phyloP scores from a whole-genome alignment of 2,888 invertebrate genomes.

The Auanema sp. region DNA sequence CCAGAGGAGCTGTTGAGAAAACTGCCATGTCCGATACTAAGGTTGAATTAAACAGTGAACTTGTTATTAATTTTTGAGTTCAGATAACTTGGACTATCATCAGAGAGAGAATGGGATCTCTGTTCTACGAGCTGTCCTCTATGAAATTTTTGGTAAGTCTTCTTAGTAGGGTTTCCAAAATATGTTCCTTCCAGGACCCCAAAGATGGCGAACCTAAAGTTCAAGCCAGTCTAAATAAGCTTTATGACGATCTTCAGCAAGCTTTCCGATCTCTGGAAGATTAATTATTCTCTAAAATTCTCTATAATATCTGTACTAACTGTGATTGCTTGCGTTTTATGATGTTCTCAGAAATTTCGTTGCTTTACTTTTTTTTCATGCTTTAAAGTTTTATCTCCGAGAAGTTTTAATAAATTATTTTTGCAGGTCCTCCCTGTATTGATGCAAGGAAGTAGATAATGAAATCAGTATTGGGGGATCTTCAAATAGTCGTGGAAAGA shows the following conservation, averaged over 20 bases:
- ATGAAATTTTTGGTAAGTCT: constrained; percentile 95
- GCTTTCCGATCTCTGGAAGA: constrained; percentile 79
- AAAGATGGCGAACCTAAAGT: constrained; percentile 80
- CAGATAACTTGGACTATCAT: constrained; percentile 74
- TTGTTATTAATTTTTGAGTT: too few species aligned
- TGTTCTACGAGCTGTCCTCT: constrained; percentile 92
- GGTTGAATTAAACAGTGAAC: constrained; percentile 68
- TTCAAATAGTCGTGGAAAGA: constrained; percentile 40
- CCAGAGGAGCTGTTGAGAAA: constrained; percentile 93
- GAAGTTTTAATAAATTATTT: too few species aligned
- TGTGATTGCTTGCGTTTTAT: too few species aligned
- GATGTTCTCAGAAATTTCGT: too few species aligned
- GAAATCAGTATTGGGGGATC: constrained; percentile 38
- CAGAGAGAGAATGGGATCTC: constrained; percentile 91
- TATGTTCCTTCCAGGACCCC: constrained; percentile 78
- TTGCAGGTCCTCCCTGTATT: too few species aligned
- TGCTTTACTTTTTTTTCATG: too few species aligned
- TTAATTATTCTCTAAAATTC: too few species aligned
- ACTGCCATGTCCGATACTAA: constrained; percentile 98
- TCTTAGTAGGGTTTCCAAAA: background rate
- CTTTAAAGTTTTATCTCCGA: too few species aligned
- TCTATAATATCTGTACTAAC: too few species aligned
- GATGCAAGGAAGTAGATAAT: constrained; percentile 7
- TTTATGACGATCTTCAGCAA: constrained; percentile 93
- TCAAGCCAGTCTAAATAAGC: constrained; percentile 91